A percentile compares a stretch with the other conserved stretches of the same genome.
phyloP scores from a whole-genome alignment of 2,888 invertebrate genomes.

The Gastrophysa polygoni region DNA sequence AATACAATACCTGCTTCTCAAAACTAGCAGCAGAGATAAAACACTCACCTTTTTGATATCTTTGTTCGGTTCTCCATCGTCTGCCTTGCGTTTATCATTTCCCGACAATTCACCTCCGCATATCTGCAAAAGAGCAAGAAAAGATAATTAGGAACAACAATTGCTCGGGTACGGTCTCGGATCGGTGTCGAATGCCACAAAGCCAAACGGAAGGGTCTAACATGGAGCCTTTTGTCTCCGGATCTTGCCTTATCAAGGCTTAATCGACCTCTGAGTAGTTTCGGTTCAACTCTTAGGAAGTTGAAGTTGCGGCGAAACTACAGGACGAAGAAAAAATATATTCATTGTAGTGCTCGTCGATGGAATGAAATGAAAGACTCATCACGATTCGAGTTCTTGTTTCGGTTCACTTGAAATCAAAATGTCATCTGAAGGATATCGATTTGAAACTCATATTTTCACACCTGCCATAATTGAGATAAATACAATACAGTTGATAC shows the following conservation, averaged over 20 bases:
- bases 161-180: constrained; percentile 19
- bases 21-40: neutral
- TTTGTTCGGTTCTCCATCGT: constrained; percentile 80
- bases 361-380: too few species aligned
- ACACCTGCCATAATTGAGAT: too few species aligned
- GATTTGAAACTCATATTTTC: too few species aligned
- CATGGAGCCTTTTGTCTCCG: neutral
- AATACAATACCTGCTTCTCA: neutral
- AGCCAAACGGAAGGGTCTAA: neutral
- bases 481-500: too few species aligned
- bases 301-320: too few species aligned
- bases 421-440: too few species aligned
- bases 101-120: constrained; percentile 63
- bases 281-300: neutral
- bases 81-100: constrained; percentile 83
- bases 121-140: constrained; percentile 57
- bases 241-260: neutral
- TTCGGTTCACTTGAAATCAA: too few species aligned
- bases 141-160: constrained; percentile 26
- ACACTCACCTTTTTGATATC: constrained; percentile 81
- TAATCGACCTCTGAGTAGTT: constrained; percentile 2
- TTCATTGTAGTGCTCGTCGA: too few species aligned
- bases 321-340: too few species aligned
- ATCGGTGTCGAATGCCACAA: neutral
- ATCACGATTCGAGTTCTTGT: too few species aligned